Evolutionary conservation across 2,888 invertebrate species (phyloP), one percentile per base, ranked within the genome.

Genomic region (Augochlorella aurata): DNA sequence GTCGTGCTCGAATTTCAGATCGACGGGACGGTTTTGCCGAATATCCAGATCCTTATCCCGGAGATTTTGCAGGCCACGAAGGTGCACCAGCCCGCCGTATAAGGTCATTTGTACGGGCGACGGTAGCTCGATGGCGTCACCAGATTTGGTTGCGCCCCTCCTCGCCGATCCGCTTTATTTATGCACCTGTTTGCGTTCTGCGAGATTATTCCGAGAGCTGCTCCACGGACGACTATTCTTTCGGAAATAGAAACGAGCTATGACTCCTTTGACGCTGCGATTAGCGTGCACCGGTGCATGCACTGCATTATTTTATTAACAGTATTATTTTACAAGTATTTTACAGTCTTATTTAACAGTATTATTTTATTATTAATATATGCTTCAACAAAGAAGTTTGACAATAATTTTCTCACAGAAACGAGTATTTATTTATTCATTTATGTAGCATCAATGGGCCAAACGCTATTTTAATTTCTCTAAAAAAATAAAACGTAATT

Each of bases 61-160:
- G 10, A 29, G 83, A 77, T 79, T 87, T 79, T 82, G 84, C 82
- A 47, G 61, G 69, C 66, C 44, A 50, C 83, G 79, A 80, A 83
- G 83, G 79, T 77, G 69, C 85, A 77, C 74, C 84, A 75, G 82
- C 74, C 74, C 63, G 68, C 90, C 88, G 86, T 90, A 89, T 90
- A 90, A 89, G 90, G 90, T 89, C 79, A 87, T 87, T 87, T 87
- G 79, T 81, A 82, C 79, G 71, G 69, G 72, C 81, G 54, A 85
- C 82, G 78, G 85, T 85, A 87, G 87, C 84, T 65, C 71, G 82
- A 85, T 84, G 80, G 79, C 82, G 83, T 87, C 83, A 82, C 84
- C 82, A 74, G 82, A 85, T 82, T 85, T 68, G 72, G 74, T 74
- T 66, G 58, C 47, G 49, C 72, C 24, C 67, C 54, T 68, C 54